Percentiles rank a stretch among this genome's conserved stretches.
Evolutionary conservation across 2,888 invertebrate genomes (phyloP).

Genomic region (Campoletis raptor): DNA sequence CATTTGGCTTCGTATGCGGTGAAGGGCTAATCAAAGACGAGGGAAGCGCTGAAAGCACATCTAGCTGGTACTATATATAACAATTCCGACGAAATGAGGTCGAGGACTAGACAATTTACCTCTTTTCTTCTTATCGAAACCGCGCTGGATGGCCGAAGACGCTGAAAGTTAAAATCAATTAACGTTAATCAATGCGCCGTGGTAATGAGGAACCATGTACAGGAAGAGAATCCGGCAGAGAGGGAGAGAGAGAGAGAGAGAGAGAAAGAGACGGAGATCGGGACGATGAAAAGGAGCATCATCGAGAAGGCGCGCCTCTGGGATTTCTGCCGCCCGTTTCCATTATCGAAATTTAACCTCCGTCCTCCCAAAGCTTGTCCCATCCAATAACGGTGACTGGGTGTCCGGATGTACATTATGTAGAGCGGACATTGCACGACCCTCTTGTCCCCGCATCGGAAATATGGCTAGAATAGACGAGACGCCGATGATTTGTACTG

Average conservation of each 20-base stretch:
- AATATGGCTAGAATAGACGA: constrained; percentile 29
- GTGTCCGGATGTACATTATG: constrained; percentile 53
- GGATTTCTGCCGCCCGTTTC: constrained; percentile 38
- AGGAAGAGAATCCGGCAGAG: constrained; percentile 9
- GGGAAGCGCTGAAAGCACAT: not conserved
- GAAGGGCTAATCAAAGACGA: constrained; percentile 5
- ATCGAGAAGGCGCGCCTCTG: constrained; percentile 19
- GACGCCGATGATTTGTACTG: constrained; percentile 24
- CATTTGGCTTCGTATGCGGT: not conserved
- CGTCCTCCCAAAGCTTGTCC: not conserved
- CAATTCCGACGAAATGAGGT: constrained; percentile 6
- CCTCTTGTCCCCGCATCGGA: constrained; percentile 64
- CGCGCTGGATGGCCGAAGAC: constrained; percentile 56
- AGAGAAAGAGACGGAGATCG: not conserved
- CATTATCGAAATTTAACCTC: constrained; percentile 76
- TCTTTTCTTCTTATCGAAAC: constrained; percentile 51
- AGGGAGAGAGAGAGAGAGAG: not conserved
- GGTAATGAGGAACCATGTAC: constrained; percentile 67
- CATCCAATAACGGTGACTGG: constrained; percentile 51
- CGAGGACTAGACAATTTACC: constrained; percentile 38
- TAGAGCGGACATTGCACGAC: constrained; percentile 54
- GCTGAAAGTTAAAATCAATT: constrained; percentile 73
- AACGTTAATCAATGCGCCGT: constrained; percentile 67
- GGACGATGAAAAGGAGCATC: constrained; percentile 1
- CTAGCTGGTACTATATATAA: not conserved